phyloP scores from a whole-genome alignment of 2,113 vertebrate genomes.

The Tapirus terrestris region DNA sequence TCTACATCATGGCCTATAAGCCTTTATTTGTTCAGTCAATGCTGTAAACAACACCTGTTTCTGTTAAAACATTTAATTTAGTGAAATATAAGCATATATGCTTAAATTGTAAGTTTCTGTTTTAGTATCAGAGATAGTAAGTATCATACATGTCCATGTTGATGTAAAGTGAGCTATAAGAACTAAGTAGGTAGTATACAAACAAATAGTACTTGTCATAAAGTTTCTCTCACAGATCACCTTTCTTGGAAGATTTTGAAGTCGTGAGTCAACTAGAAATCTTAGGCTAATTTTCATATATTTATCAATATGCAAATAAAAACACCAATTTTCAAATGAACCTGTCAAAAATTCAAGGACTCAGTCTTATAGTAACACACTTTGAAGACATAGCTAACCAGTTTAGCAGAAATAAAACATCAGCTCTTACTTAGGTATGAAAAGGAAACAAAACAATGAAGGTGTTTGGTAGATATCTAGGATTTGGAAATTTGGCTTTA shows the following conservation, averaged over 20 bases:
- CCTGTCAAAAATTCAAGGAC: neutral
- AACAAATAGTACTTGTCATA: neutral
- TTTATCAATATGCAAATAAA: neutral
- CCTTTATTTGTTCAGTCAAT: neutral
- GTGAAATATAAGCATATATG: neutral
- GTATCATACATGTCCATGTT: neutral
- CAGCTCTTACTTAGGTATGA: neutral
- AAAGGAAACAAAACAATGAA: neutral
- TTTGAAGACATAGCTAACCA: neutral
- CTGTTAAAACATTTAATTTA: neutral
- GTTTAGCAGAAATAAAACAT: neutral
- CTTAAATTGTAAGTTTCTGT: neutral
- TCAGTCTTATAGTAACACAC: neutral
- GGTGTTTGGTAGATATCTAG: neutral
- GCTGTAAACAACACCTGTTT: neutral
- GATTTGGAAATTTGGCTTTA: neutral
- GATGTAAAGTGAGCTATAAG: neutral
- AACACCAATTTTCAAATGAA: neutral
- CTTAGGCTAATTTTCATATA: neutral
- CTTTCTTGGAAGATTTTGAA: constrained; percentile 18
- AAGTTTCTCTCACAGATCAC: neutral
- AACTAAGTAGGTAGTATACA: neutral
- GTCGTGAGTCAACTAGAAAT: neutral
- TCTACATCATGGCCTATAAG: neutral
- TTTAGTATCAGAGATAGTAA: neutral